phyloP scores from a whole-genome alignment of 2,888 invertebrate genomes.

The Philopedon plagiatum region DNA sequence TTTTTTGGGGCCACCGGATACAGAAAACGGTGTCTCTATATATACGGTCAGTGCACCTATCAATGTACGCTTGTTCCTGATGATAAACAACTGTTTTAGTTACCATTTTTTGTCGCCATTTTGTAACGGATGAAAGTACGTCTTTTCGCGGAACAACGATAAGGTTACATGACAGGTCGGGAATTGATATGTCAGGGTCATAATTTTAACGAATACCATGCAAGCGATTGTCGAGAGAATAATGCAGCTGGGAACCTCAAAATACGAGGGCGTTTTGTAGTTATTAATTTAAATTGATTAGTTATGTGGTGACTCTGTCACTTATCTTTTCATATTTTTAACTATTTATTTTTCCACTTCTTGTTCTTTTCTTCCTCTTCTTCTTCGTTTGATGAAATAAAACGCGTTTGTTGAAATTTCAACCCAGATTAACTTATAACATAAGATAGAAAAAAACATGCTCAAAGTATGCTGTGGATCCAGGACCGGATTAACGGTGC shows the following conservation, averaged over 20 bases:
- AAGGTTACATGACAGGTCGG: constrained; percentile 9
- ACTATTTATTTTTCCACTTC: too few species aligned
- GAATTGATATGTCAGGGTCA: background rate
- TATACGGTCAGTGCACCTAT: constrained; percentile 15
- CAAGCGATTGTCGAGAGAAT: background rate
- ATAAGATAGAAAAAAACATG: too few species aligned
- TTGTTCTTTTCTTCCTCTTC: too few species aligned
- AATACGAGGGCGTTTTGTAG: too few species aligned
- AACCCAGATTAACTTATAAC: too few species aligned
- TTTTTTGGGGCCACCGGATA: constrained; percentile 17
- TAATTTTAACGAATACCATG: background rate
- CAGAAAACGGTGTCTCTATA: background rate
- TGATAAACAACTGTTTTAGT: constrained; percentile 26
- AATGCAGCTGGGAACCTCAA: background rate
- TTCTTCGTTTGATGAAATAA: too few species aligned
- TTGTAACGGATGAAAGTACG: constrained; percentile 21
- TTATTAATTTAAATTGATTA: too few species aligned
- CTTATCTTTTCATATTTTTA: too few species aligned
- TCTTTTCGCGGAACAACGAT: constrained; percentile 20
- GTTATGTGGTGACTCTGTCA: too few species aligned
- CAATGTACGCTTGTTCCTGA: constrained; percentile 20
- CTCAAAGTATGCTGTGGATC: too few species aligned
- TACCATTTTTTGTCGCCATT: constrained; percentile 35
- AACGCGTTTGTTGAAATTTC: too few species aligned
- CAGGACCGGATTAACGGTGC: too few species aligned